Conservation (phyloP, 2,797 vertebrate species). For the Semaprochilodus insignis region DNA sequence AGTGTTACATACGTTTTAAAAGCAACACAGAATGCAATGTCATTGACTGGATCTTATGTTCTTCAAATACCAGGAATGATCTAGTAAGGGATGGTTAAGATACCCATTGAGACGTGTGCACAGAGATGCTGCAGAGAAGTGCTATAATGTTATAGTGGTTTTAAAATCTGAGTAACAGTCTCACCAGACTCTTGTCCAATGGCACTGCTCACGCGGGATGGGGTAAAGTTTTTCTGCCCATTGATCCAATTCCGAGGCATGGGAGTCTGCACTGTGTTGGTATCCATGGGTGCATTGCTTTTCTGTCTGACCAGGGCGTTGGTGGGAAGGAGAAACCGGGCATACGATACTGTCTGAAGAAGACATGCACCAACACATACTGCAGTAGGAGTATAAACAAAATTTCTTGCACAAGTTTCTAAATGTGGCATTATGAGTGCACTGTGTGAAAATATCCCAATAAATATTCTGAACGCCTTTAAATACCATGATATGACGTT, state of each 20-base stretch:
- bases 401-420: too few relatives aligned
- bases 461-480: too few relatives aligned
- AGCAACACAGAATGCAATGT: too few relatives aligned
- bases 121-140: not conserved
- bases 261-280: constrained; percentile 71
- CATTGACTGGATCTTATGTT: too few relatives aligned
- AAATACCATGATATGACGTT: too few relatives aligned
- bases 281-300: constrained; percentile 74
- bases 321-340: constrained; percentile 92
- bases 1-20: too few relatives aligned
- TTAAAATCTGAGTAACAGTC: constrained; percentile 28
- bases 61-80: too few relatives aligned
- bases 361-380: constrained; percentile 2
- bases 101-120: not conserved
- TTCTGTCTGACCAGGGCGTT: constrained; percentile 90
- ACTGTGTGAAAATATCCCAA: too few relatives aligned
- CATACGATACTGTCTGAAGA: constrained; percentile 93
- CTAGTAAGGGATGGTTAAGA: not conserved
- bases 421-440: too few relatives aligned
- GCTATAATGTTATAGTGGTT: not conserved
- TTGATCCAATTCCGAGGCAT: constrained; percentile 75
- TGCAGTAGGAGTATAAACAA: not conserved
- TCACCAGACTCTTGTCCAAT: constrained; percentile 72
- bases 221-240: constrained; percentile 76
- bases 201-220: constrained; percentile 69